Percentiles rank a stretch among this genome's conserved stretches.
Evolutionary conservation across 2,797 vertebrate genomes (phyloP).

Genomic region (Psittacula echo): DNA sequence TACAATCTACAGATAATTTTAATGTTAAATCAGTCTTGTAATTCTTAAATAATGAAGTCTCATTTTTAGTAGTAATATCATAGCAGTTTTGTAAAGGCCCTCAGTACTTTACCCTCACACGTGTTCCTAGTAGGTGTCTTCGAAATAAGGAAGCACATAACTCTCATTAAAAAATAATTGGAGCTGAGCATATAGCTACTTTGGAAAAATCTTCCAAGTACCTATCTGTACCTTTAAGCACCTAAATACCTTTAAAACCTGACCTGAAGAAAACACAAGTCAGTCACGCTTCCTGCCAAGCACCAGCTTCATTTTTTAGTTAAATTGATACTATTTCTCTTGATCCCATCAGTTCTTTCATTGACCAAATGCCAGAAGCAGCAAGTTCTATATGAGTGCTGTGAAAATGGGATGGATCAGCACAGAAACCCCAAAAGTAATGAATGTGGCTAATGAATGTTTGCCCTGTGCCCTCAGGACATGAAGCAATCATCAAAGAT

Average conservation of each 20-base stretch:
- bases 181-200: background rate
- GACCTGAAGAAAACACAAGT: background rate
- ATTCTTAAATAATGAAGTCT: background rate
- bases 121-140: background rate
- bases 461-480: background rate
- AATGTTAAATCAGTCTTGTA: background rate
- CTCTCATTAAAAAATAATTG: slow-evolving; percentile 43
- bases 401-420: background rate
- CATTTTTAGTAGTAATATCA: background rate
- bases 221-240: background rate
- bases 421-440: background rate
- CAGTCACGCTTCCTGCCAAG: background rate
- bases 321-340: slow-evolving; percentile 14
- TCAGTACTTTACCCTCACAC: background rate
- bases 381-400: background rate
- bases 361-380: background rate
- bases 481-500: background rate
- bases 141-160: background rate
- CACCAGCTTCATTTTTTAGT: slow-evolving; percentile 11
- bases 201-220: background rate
- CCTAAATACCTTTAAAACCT: background rate
- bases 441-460: background rate
- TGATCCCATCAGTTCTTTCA: background rate
- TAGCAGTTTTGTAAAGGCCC: background rate
- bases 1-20: background rate